Conservation (phyloP, 2,797 vertebrate species). For the Gymnopithys bicolor region DNA sequence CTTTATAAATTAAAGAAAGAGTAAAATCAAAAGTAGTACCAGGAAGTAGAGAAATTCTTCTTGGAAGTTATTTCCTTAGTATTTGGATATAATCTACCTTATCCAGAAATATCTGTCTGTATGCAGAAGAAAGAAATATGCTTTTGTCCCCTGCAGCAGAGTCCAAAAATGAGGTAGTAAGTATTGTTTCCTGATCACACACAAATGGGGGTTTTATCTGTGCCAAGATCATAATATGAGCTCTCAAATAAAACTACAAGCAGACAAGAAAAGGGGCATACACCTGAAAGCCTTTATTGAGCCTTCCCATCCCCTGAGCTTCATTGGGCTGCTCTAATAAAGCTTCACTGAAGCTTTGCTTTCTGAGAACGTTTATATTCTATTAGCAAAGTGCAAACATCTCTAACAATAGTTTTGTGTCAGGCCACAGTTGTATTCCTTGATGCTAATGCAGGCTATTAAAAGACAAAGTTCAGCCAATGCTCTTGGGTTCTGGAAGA, state of each 20-base stretch:
- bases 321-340: background rate
- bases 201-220: background rate
- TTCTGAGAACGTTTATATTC: slow-evolving; percentile 20
- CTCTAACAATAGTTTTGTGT: slow-evolving; percentile 24
- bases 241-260: background rate
- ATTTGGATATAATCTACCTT: slow-evolving; percentile 1
- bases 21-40: background rate
- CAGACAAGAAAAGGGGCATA: background rate
- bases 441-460: slow-evolving; percentile 40
- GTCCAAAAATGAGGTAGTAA: slow-evolving; percentile 11
- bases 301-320: background rate
- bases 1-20: background rate
- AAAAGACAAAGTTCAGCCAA: background rate
- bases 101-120: background rate
- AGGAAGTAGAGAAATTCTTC: background rate
- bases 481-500: background rate
- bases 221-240: background rate
- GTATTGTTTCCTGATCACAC: background rate
- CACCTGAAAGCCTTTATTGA: background rate
- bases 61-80: slow-evolving; percentile 27
- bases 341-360: background rate
- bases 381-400: slow-evolving; percentile 17
- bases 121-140: background rate
- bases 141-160: background rate
- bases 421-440: background rate